A percentile compares a stretch with the other conserved stretches of the same genome.
phyloP scores from a whole-genome alignment of 1,140 invertebrate genomes.

The Papilio glaucus region DNA sequence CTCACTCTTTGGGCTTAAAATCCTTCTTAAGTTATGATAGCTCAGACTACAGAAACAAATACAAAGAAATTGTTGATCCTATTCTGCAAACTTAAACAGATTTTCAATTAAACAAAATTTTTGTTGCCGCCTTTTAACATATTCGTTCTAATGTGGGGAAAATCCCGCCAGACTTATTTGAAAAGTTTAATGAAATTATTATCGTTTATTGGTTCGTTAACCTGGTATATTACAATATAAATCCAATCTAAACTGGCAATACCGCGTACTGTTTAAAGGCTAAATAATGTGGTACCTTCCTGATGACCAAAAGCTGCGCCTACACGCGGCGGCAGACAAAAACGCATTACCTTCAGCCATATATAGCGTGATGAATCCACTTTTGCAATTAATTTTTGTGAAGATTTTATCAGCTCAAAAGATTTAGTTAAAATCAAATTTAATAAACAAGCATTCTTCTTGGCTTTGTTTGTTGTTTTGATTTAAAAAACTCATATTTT shows the following conservation, averaged over 20 bases:
- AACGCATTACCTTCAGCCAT: constrained; percentile 16
- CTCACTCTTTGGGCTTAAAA: too few relatives aligned
- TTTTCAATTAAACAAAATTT: neutral
- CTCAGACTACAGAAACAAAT: too few relatives aligned
- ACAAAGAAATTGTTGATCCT: too few relatives aligned
- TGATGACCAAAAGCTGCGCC: constrained; percentile 52
- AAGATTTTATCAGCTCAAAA: neutral
- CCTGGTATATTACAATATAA: constrained; percentile 26
- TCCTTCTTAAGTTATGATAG: too few relatives aligned
- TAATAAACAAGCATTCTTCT: neutral
- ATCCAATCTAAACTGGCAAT: constrained; percentile 13
- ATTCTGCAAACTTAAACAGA: too few relatives aligned
- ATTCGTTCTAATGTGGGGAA: neutral
- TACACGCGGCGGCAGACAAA: constrained; percentile 39
- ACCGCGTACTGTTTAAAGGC: constrained; percentile 6
- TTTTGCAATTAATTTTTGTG: constrained; percentile 14
- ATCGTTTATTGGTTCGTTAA: constrained; percentile 25
- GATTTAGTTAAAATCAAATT: neutral
- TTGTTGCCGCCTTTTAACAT: neutral
- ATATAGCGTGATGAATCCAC: constrained; percentile 22
- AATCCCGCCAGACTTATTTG: neutral
- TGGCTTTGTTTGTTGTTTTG: neutral
- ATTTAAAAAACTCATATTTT: too few relatives aligned
- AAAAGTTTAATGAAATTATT: neutral
- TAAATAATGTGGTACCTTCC: constrained; percentile 40